Conservation (phyloP, 2,888 invertebrate genomes). For the Taphrorychus bicolor region DNA sequence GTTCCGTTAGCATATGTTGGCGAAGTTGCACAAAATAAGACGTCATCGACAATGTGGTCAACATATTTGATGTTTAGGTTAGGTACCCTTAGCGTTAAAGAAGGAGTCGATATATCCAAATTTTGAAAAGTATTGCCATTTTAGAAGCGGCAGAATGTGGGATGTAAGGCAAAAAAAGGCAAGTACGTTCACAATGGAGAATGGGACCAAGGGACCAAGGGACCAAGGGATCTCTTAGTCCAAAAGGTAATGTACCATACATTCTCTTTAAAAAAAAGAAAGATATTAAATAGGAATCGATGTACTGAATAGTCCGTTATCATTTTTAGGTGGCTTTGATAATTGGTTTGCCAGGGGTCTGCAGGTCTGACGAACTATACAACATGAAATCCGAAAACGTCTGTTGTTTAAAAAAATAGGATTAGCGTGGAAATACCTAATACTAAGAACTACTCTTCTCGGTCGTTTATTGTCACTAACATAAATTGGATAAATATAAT, state of each 20-base stretch:
- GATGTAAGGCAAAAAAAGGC: not conserved
- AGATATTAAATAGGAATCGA: no score
- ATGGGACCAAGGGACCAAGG: not conserved
- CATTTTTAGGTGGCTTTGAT: no score
- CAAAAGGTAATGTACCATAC: not conserved
- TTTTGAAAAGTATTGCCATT: not conserved
- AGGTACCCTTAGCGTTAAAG: not conserved
- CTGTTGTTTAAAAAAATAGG: not conserved
- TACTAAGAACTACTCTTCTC: not conserved
- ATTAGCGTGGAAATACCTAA: not conserved
- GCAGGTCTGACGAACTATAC: no score
- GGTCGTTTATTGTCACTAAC: not conserved
- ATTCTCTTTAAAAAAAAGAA: not conserved
- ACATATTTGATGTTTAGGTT: not conserved
- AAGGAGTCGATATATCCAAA: not conserved
- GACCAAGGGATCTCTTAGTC: not conserved
- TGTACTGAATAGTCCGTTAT: no score
- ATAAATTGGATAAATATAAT: not conserved
- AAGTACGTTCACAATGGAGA: not conserved
- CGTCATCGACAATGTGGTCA: not conserved
- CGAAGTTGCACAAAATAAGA: not conserved
- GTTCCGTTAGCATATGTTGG: no score
- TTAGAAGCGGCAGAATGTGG: not conserved
- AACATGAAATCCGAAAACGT: not conserved
- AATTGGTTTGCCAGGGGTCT: no score